Base-by-base conservation (phyloP, 2,888 invertebrate species). In the Clostera curtula region DNA sequence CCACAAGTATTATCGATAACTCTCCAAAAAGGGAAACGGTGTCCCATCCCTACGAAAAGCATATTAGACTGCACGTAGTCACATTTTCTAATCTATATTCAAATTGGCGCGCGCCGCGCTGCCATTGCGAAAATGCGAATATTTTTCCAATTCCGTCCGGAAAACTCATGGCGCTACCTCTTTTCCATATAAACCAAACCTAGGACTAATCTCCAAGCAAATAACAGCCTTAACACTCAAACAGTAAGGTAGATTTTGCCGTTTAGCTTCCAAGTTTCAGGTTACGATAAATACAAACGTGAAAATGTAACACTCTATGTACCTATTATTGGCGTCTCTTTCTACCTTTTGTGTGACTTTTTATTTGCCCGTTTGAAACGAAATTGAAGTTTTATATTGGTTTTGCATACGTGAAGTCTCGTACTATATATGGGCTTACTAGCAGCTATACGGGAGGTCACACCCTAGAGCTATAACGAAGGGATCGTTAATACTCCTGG, bases 31-130 rank as follows among this genome's bases (percentile, higher is more conserved):
- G 8, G 4, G 19, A 22, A 5, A 11, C 3, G 4, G 1, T 7
- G 19, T 24, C 39, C 34, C 67, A 53, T 34, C 73, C 33, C 73
- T 67, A 58, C 15, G 23, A 42, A 61, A 66, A 70, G 66, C 70
- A 73, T 75, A 76, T 75, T 76, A 75, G 70, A 74, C 58, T 66
- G 67, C 65, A 70, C 64, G 69, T 66, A 75, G 71, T 72, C 73
- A 72, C 75, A 77, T 75, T 75, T 77, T 77, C 76, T 76, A 80
- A 80, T 80, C 79, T 80, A 79, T 76, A 80, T 80, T 80, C 79
- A 80, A 80, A 80, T 80, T 77, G 77, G 68, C 69, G 72, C 60
- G 56, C 55, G 52, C 48, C 55, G 60, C 57, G 65, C 53, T 65
- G 64, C 72, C 67, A 70, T 75, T 71, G 72, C 72, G 70, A 67